Conservation (phyloP, 2,888 invertebrate species). For the Apotomis capreana region DNA sequence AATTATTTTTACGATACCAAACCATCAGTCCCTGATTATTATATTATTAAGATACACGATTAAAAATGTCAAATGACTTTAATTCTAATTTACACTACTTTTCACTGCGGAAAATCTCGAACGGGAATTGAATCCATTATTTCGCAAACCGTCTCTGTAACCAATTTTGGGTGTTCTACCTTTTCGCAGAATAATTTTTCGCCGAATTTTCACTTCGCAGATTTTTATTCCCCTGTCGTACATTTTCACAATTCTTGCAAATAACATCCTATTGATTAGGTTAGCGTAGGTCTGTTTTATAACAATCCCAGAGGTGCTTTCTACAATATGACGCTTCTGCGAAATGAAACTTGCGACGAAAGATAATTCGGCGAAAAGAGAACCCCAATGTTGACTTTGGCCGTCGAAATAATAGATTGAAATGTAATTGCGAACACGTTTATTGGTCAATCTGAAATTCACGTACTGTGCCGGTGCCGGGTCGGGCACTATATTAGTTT, state of each 20-base stretch:
- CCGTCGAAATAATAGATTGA: neutral
- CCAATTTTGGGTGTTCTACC: no score
- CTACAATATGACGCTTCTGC: no score
- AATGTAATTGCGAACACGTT: neutral
- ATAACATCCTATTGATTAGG: no score
- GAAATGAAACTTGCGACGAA: no score
- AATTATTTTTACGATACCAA: neutral
- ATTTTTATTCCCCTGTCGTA: no score
- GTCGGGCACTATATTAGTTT: conserved; percentile 37
- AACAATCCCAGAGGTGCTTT: no score
- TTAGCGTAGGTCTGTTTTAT: no score
- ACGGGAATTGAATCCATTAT: neutral
- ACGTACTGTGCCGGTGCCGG: conserved; percentile 31
- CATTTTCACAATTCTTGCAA: no score
- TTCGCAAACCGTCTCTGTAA: no score
- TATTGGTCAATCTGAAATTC: neutral
- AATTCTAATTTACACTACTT: neutral
- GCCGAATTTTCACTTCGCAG: no score
- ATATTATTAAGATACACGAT: neutral
- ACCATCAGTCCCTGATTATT: neutral
- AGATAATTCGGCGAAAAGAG: neutral
- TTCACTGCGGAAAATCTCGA: neutral
- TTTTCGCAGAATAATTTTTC: no score
- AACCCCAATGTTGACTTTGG: neutral
- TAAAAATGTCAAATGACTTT: neutral